Evolutionary conservation across 2,113 vertebrate genomes (phyloP).

Genomic region (Rhinopithecus roxellana): DNA sequence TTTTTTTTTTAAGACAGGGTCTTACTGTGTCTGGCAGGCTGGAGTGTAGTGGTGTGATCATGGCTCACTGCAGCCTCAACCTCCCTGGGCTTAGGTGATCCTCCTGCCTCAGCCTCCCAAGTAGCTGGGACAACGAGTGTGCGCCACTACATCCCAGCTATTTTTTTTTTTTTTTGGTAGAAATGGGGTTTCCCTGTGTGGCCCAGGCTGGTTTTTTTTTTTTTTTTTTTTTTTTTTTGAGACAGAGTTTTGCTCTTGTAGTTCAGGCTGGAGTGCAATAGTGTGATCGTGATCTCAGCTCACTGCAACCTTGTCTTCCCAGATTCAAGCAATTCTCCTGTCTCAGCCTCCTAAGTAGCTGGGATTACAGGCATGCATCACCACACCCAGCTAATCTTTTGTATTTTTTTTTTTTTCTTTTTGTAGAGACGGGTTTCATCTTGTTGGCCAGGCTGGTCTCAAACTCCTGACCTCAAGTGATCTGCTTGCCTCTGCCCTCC

Average conservation of each 20-base stretch:
- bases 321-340: not conserved
- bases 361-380: not conserved
- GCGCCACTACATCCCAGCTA: too few species aligned
- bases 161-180: too few species aligned
- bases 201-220: too few species aligned
- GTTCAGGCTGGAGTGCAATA: not conserved
- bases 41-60: not conserved
- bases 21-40: not conserved
- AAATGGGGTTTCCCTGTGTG: too few species aligned
- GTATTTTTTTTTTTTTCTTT: not conserved
- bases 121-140: not conserved
- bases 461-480: not conserved
- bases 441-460: not conserved
- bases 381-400: not conserved
- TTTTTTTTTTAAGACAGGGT: not conserved
- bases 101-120: not conserved
- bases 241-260: not conserved
- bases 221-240: not conserved
- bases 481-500: not conserved
- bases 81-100: not conserved
- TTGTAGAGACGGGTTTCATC: fast-evolving
- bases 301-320: not conserved
- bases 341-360: not conserved
- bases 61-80: not conserved
- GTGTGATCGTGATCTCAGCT: fast-evolving